These are phyloP conservation scores for Scrobipalpa costella DNA, from an alignment of 2,888 invertebrate species.

Conservation along the genomic window DNA sequence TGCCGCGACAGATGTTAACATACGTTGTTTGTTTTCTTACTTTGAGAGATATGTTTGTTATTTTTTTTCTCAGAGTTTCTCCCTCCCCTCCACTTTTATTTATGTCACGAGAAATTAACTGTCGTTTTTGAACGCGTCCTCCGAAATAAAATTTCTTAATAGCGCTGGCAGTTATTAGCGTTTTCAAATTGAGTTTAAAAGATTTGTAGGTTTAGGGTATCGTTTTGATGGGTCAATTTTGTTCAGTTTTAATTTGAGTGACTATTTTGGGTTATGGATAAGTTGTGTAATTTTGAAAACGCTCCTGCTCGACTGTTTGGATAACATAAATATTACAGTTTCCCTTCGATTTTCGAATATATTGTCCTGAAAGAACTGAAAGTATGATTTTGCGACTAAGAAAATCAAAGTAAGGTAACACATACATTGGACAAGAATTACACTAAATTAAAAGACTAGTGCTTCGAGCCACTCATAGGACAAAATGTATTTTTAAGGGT, in stretches of 20 bases:
- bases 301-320: too few species aligned
- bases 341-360: too few species aligned
- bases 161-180: conserved; percentile 50
- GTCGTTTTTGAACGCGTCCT: conserved; percentile 55
- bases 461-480: too few species aligned
- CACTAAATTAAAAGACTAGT: too few species aligned
- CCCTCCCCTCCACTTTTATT: conserved; percentile 65
- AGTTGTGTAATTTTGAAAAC: too few species aligned
- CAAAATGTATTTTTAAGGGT: too few species aligned
- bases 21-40: conserved; percentile 79
- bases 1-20: conserved; percentile 79
- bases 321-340: too few species aligned
- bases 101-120: conserved; percentile 78
- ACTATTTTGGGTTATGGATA: not conserved
- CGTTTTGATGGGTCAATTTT: conserved; percentile 27
- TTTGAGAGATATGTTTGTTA: conserved; percentile 79
- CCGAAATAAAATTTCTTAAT: conserved; percentile 67
- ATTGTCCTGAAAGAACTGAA: too few species aligned
- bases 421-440: too few species aligned
- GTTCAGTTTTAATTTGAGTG: conserved; percentile 11
- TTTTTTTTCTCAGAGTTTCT: conserved; percentile 51
- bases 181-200: conserved; percentile 39
- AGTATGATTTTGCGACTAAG: too few species aligned
- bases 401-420: too few species aligned
- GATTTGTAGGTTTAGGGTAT: conserved; percentile 37